phyloP scores from a whole-genome alignment of 2,888 invertebrate species.

The Nebria brevicollis region DNA sequence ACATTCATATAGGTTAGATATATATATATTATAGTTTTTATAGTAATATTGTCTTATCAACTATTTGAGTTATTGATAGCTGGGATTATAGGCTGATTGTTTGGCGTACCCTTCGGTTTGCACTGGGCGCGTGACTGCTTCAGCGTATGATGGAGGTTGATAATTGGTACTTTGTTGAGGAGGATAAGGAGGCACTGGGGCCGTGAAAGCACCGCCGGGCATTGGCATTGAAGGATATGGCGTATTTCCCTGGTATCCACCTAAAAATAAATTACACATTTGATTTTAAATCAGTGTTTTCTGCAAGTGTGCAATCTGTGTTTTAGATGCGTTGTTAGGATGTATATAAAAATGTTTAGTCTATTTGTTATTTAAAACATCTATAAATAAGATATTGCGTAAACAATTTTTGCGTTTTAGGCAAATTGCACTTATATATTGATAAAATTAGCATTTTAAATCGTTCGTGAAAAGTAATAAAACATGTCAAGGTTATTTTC shows the following conservation, averaged over 20 bases:
- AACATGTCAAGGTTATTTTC: too few species aligned
- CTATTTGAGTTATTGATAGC: conserved; percentile 32
- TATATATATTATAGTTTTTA: neutral
- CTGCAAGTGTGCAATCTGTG: neutral
- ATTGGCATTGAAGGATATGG: conserved; percentile 32
- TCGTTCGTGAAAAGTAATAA: too few species aligned
- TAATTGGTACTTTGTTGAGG: conserved; percentile 42
- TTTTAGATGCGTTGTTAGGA: neutral
- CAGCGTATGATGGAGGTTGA: conserved; percentile 50
- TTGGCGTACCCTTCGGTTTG: conserved; percentile 49
- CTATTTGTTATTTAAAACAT: too few species aligned
- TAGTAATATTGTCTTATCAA: neutral
- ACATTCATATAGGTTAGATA: neutral
- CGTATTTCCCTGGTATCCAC: neutral
- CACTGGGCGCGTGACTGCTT: conserved; percentile 47
- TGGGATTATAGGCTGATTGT: conserved; percentile 51
- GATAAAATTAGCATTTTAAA: too few species aligned
- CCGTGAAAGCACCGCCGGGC: conserved; percentile 25
- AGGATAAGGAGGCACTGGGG: conserved; percentile 44
- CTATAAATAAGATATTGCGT: too few species aligned
- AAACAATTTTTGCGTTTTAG: conserved; percentile 7
- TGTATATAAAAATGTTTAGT: neutral
- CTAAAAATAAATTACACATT: conserved; percentile 7
- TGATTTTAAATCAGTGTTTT: neutral
- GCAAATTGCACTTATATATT: too few species aligned